Percentiles rank a stretch among this genome's conserved stretches.
Evolutionary conservation across 2,888 invertebrate species (phyloP).

Genomic region (Xanthorhoe designata): DNA sequence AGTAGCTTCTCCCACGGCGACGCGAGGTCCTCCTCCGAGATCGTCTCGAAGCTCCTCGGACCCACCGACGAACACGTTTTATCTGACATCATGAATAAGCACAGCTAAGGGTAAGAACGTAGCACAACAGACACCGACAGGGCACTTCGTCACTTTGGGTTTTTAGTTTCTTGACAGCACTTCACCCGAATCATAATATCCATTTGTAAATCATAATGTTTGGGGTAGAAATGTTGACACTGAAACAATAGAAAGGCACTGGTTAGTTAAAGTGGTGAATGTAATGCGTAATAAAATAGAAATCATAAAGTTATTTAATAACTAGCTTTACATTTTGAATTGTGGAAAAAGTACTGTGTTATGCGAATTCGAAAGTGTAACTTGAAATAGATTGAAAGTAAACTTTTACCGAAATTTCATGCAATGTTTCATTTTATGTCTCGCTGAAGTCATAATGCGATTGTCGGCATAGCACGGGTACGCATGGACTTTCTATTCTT

Average conservation of each 20-base stretch:
- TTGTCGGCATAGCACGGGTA: slow-evolving; percentile 36
- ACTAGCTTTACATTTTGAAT: slow-evolving; percentile 6
- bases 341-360: slow-evolving; percentile 14
- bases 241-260: slow-evolving; percentile 72
- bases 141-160: slow-evolving; percentile 84
- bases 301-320: slow-evolving; percentile 1
- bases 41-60: slow-evolving; percentile 82
- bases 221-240: slow-evolving; percentile 85
- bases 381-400: slow-evolving; percentile 45
- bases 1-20: slow-evolving; percentile 82
- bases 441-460: slow-evolving; percentile 37
- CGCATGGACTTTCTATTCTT: slow-evolving; percentile 62
- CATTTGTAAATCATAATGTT: slow-evolving; percentile 86
- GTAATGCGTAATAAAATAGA: slow-evolving; percentile 1
- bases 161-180: slow-evolving; percentile 86
- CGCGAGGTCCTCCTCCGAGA: slow-evolving; percentile 79
- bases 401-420: slow-evolving; percentile 40
- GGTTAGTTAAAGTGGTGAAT: slow-evolving; percentile 21
- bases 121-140: slow-evolving; percentile 81
- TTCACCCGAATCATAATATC: slow-evolving; percentile 86
- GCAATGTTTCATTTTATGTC: slow-evolving; percentile 43
- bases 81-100: slow-evolving; percentile 75
- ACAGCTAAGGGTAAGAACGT: slow-evolving; percentile 68
- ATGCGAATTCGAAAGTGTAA: slow-evolving; percentile 41
- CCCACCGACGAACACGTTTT: slow-evolving; percentile 81